Base-by-base conservation (phyloP, 2,888 invertebrate species). In the Drosophila putrida region DNA sequence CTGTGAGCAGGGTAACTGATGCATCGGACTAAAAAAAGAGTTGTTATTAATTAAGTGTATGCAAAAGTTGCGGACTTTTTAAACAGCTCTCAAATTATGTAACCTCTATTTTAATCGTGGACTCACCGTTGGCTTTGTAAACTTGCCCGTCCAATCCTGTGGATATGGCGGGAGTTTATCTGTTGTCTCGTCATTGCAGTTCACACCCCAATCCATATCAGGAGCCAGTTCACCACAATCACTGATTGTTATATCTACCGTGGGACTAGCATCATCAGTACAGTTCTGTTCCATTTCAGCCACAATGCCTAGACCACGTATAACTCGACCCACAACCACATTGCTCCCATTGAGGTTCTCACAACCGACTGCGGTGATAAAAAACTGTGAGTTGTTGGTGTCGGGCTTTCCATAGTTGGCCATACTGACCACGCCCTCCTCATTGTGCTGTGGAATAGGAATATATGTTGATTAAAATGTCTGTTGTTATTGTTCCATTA, bases 371-470 rank as follows among this genome's bases (percentile, higher is more conserved):
- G 95, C 95, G 0, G 97, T 96, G 65, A 99, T 96, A 90, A 98
- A 97, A 93, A 99, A 99, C 93, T 99, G 99, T 0, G 98, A 98
- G 75, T 96, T 97, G 91, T 98, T 99, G 8, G 97, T 96, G 91
- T 99, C 94, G 11, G 95, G 94, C 79, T 92, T 91, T 55, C 95
- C 98, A 91, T 94, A 95, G 93, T 96, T 99, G 82, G 96, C 95
- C 96, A 96, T 96, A 82, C 96, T 96, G 0, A 97, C 93, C 0
- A 94, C 93, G 3, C 96, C 96, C 50, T 93, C 93, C 0, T 93
- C 92, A 36, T 75, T 77, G 39, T 95, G 94, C 94, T 97, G 93
- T 86, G 92, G 80, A 44, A 4, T 13, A 41, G 31, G 10, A 35
- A 10, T 10, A 35, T 3, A 35, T 35, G 9, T 10, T 11, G 4